phyloP scores from a whole-genome alignment of 2,797 vertebrate species.

The Catamblyrhynchus diadema region DNA sequence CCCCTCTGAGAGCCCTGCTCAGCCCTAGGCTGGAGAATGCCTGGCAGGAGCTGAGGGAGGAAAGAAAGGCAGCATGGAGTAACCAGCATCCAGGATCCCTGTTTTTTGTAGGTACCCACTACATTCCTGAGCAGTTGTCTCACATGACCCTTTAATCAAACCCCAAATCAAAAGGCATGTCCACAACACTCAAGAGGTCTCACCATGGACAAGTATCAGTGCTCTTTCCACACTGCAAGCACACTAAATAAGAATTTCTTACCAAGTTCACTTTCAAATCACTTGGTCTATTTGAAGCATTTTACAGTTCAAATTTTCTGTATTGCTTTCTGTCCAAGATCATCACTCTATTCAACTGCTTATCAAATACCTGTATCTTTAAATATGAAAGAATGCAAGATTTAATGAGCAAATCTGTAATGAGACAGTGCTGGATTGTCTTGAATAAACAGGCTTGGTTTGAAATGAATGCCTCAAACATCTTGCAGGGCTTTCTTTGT shows the following conservation, averaged over 20 bases:
- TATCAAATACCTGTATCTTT: background rate
- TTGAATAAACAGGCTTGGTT: background rate
- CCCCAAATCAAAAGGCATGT: background rate
- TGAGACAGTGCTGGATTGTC: background rate
- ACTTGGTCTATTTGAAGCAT: background rate
- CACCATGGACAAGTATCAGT: background rate
- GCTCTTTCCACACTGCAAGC: background rate
- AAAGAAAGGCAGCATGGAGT: background rate
- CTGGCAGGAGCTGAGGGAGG: background rate
- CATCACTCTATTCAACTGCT: background rate
- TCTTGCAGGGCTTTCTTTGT: background rate
- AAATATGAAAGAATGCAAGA: background rate
- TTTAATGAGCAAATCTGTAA: background rate
- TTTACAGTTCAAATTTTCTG: background rate
- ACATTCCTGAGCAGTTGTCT: background rate
- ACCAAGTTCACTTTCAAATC: background rate
- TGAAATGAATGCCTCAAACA: background rate
- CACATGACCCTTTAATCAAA: background rate
- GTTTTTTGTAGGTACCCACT: background rate
- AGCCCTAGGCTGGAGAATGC: background rate
- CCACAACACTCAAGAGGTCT: background rate
- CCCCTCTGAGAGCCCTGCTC: background rate
- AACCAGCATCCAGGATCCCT: background rate
- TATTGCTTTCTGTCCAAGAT: background rate
- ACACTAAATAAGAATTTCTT: background rate